Percentiles rank a stretch among this genome's conserved stretches.
These are phyloP conservation scores for Desoria tigrina DNA, from an alignment of 2,888 invertebrate species.

Conservation along the genomic window DNA sequence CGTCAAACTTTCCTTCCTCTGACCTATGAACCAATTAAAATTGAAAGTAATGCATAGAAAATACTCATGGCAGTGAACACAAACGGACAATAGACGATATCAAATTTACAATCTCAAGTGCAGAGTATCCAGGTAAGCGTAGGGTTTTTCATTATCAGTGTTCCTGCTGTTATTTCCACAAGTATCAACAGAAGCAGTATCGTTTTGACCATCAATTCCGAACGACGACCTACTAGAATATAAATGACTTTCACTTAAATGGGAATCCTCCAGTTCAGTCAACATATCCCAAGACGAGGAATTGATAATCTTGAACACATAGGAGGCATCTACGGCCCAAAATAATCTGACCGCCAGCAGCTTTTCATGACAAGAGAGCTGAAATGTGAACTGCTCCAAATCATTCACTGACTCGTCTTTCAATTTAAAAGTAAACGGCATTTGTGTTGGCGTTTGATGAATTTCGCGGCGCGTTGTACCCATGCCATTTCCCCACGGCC, in stretches of 20 bases:
- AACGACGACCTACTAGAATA: too few relatives aligned
- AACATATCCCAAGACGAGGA: constrained; percentile 36
- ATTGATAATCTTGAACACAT: constrained; percentile 41
- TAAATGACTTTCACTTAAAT: too few relatives aligned
- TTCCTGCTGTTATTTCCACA: too few relatives aligned
- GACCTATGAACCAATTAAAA: too few relatives aligned
- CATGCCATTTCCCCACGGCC: constrained; percentile 35
- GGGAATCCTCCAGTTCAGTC: constrained; percentile 1
- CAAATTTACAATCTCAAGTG: too few relatives aligned
- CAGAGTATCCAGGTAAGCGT: too few relatives aligned
- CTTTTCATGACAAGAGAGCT: constrained; percentile 22
- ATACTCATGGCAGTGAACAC: too few relatives aligned
- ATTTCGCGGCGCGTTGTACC: constrained; percentile 39
- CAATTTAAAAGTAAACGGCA: constrained; percentile 38
- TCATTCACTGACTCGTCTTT: constrained; percentile 23
- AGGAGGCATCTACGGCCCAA: constrained; percentile 43
- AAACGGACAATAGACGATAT: too few relatives aligned
- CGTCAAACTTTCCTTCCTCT: constrained; percentile 1
- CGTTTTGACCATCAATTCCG: too few relatives aligned
- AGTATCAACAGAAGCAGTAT: too few relatives aligned
- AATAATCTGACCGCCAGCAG: constrained; percentile 33
- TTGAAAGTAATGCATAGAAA: too few relatives aligned
- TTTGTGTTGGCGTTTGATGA: constrained; percentile 40
- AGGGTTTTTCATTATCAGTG: too few relatives aligned
- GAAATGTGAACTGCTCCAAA: constrained; percentile 28